Base-by-base conservation (phyloP, 2,113 vertebrate genomes). In the Oncorhynchus mykiss region DNA sequence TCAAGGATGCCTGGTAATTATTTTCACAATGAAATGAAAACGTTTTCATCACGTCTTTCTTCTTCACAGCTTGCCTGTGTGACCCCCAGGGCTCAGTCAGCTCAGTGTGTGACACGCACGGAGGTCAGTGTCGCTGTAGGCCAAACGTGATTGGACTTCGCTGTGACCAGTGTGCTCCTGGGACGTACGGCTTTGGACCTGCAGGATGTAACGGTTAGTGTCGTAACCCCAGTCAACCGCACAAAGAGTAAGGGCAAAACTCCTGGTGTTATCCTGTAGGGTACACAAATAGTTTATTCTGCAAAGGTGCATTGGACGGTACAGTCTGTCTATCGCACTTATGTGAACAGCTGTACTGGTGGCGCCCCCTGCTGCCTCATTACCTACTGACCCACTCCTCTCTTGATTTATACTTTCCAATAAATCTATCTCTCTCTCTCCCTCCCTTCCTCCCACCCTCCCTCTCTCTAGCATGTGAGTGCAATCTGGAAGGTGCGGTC, bases 91-190 rank as follows among this genome's bases (percentile, higher is more conserved):
- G 98, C 54, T 97, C 98, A 0, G 73, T 96, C 82, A 99, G 95
- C 5, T 93, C 95, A 0, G 89, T 97, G 79, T 99, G 98, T 77
- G 92, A 92, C n/a, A 90, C 94, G 9, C 92, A 92, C 0, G 97
- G 98, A 0, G 98, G 98, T n/a, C 97, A 98, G 85, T 99, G 98
- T 79, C 93, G 11, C 45, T 99, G 98, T 89, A 96, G 95, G 67
- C 88, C 95, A 69, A 95, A 94, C 0, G 92, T 99, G 72, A 84
- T 93, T 68, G 97, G 96, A 4, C 94, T 90, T 1, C 93, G 92
- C 78, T 99, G 98, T 84, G 91, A 97, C 39, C 89, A 81, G 79
- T 99, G 98, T 78, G 93, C 91, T 66, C 93, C 95, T 0, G 97
- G 96, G 76, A 96, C 95, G 48, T 97, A 95, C 0, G 94, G 97